Evolutionary conservation across 2,888 invertebrate genomes (phyloP), one percentile per base, ranked within the genome.

Genomic region (Ormyrus rosae): DNA sequence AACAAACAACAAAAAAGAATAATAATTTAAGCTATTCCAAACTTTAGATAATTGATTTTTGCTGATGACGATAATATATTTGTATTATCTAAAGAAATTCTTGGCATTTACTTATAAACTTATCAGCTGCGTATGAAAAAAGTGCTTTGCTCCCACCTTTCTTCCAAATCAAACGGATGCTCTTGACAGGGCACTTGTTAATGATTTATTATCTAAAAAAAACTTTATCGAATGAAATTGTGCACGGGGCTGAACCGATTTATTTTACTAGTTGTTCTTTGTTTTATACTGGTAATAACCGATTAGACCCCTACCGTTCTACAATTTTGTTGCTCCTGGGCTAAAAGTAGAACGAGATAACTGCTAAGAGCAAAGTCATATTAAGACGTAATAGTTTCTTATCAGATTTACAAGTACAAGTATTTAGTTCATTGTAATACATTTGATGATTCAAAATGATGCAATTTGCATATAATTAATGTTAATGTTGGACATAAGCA

Each of bases 151-250:
- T 61, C 48, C 46, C 61, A 74, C 63, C 50, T 69, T 63, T 61
- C 53, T 68, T 13, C 34, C 8, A 19, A 63, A 13, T 48, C 76
- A 68, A 61, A 2, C 45, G 46, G 63, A 76, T 72, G 69, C 46
- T 77, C 72, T 80, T 80, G 72, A 76, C 67, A 69, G 13, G 6
- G 45, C 63, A 56, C 60, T 61, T 68, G 51, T 63, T 72, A 72
- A 80, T 64, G 53, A 75, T 77, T 67, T 72, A 72, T 77, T 68
- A 77, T 63, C 68, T 68, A 19, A 6, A 56, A 19, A 19, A 56
- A 67, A 68, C 46, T 67, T 72, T 75, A 75, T 80, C 60, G 11
- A 56, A 51, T 50, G 1, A 48, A 78, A 71, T 68, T 71, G 13
- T 69, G 11, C 45, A 61, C n/a, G 6, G 9, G 10, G 19, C 56